Evolutionary conservation across 2,113 vertebrate genomes (phyloP).

Genomic region (Rhinichthys klamathensis): DNA sequence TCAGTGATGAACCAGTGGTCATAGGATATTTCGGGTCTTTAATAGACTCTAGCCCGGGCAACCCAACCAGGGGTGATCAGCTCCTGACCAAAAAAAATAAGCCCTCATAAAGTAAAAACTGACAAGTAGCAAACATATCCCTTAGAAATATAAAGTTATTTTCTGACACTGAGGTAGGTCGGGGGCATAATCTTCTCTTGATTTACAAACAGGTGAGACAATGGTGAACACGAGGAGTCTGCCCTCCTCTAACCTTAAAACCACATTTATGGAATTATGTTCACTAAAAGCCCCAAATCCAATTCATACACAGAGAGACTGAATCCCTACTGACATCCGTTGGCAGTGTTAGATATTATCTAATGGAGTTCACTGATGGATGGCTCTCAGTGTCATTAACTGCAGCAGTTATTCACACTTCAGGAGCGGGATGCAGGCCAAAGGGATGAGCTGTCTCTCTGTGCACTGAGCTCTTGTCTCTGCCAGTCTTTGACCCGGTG

Average conservation of each 20-base stretch:
- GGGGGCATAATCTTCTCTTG: not conserved
- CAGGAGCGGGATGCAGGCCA: not conserved
- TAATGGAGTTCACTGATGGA: slow-evolving; percentile 29
- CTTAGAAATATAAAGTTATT: not conserved
- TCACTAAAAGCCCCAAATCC: slow-evolving; percentile 39
- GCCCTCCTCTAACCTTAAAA: slow-evolving; percentile 19
- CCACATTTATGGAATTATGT: slow-evolving; percentile 6
- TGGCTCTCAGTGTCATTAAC: slow-evolving; percentile 28
- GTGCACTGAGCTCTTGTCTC: slow-evolving; percentile 63
- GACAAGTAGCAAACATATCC: not conserved
- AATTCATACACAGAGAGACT: slow-evolving; percentile 72
- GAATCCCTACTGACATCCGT: slow-evolving; percentile 21
- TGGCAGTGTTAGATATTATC: slow-evolving; percentile 28
- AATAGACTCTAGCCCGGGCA: too few relatives aligned
- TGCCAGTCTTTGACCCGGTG: slow-evolving; percentile 69
- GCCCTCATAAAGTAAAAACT: not conserved
- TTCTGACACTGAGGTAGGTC: not conserved
- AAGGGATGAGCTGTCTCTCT: slow-evolving; percentile 62
- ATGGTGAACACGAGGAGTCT: not conserved
- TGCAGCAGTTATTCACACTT: slow-evolving; percentile 15
- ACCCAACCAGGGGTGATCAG: too few relatives aligned
- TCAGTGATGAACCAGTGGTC: too few relatives aligned
- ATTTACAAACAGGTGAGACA: slow-evolving; percentile 22
- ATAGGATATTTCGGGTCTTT: too few relatives aligned
- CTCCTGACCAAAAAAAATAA: not conserved